These are phyloP conservation scores for Chrysochloris asiatica DNA, from an alignment of 2,113 vertebrate species.

Conservation along the genomic window DNA sequence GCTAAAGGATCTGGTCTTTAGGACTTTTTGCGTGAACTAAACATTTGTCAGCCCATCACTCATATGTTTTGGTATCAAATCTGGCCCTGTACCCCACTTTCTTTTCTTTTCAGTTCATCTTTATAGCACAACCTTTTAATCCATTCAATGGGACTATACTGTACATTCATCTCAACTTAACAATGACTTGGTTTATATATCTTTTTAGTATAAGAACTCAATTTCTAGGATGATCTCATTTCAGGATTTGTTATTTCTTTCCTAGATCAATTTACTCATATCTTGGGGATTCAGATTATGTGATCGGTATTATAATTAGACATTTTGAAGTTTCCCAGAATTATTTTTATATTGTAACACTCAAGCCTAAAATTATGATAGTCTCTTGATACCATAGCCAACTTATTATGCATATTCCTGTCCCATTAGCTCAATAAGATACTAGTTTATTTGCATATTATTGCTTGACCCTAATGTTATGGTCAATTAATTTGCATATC, in stretches of 20 bases:
- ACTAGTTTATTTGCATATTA: conserved; percentile 72
- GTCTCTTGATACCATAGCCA: conserved; percentile 62
- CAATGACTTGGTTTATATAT: neutral
- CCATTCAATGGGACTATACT: neutral
- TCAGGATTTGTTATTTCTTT: conserved; percentile 49
- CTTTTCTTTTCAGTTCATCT: neutral
- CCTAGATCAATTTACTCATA: conserved; percentile 44
- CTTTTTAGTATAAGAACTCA: neutral
- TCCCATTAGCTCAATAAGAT: conserved; percentile 64
- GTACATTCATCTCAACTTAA: neutral
- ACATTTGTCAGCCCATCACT: neutral
- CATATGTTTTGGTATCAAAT: conserved; percentile 24
- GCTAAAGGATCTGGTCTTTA: neutral
- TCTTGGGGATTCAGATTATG: conserved; percentile 49
- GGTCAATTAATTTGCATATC: conserved; percentile 76
- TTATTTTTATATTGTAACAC: conserved; percentile 65
- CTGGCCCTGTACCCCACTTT: neutral
- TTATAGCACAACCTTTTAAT: neutral
- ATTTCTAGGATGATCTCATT: conserved; percentile 28
- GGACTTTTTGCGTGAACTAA: neutral
- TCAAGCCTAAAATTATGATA: conserved; percentile 66
- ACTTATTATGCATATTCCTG: conserved; percentile 66
- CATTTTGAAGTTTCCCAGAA: conserved; percentile 53
- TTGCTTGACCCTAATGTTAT: conserved; percentile 72
- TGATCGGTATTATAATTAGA: conserved; percentile 59